Conservation (phyloP, 2,113 vertebrate species). For the Motacilla alba region DNA sequence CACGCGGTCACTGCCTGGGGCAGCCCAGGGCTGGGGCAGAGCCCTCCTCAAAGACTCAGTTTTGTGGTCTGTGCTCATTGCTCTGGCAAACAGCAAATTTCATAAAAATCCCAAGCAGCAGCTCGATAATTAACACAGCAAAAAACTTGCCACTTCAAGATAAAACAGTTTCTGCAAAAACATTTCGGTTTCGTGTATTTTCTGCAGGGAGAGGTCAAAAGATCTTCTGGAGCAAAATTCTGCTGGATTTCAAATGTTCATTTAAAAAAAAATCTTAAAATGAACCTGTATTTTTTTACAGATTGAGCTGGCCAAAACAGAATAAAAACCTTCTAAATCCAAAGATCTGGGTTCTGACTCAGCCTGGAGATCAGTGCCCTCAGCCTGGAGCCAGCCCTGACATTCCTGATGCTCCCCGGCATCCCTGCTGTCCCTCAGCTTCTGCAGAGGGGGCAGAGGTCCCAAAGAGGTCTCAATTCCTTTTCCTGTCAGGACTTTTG, state of each 20-base stretch:
- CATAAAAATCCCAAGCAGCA: not conserved
- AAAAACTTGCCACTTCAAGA: not conserved
- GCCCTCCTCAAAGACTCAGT: fast-evolving
- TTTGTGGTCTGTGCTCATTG: not conserved
- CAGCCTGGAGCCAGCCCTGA: not conserved
- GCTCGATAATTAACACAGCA: not conserved
- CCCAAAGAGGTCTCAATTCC: not conserved
- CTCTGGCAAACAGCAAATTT: not conserved
- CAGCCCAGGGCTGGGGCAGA: not conserved
- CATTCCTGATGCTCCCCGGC: not conserved
- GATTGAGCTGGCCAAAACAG: not conserved
- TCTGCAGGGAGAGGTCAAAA: not conserved
- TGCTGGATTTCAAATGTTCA: not conserved
- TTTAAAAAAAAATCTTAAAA: not conserved
- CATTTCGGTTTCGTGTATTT: fast-evolving
- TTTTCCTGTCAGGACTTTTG: not conserved
- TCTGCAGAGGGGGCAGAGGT: not conserved
- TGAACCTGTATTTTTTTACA: not conserved
- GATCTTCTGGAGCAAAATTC: not conserved
- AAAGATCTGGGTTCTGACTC: not conserved
- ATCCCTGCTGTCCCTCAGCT: not conserved
- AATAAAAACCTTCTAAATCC: not conserved
- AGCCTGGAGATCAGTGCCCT: not conserved
- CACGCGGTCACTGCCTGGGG: fast-evolving
- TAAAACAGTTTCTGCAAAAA: not conserved